Conservation (phyloP, 1,140 invertebrate species). For the Charaxes varanes region DNA sequence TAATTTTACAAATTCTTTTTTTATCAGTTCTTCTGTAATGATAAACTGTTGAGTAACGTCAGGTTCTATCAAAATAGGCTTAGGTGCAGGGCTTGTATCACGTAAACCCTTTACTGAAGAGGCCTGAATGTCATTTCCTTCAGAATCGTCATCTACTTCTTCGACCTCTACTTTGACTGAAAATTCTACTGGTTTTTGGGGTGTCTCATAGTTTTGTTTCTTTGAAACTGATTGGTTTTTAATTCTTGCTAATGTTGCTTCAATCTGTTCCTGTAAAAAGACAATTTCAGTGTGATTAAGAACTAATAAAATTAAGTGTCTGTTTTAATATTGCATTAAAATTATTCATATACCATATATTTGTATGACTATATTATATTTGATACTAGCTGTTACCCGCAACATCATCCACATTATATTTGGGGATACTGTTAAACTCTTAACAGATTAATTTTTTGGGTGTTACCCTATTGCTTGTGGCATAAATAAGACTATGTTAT, state of each 20-base stretch:
- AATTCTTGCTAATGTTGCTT: slow-evolving; percentile 13
- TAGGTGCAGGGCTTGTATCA: not conserved
- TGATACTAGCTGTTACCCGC: no score
- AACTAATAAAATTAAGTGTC: no score
- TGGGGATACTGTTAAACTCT: no score
- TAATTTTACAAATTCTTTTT: slow-evolving; percentile 7
- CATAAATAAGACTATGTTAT: no score
- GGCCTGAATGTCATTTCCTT: not conserved
- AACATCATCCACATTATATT: no score
- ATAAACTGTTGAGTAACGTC: not conserved
- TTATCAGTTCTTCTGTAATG: not conserved
- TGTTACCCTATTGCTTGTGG: no score
- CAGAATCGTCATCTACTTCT: slow-evolving; percentile 16
- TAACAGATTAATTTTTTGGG: no score
- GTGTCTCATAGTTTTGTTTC: not conserved
- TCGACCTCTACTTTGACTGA: slow-evolving; percentile 29
- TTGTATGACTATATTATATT: no score
- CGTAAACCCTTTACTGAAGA: not conserved
- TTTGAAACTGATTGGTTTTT: slow-evolving; percentile 4
- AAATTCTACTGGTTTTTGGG: slow-evolving; percentile 6
- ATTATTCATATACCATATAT: no score
- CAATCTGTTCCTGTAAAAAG: slow-evolving; percentile 17
- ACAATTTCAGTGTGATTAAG: no score
- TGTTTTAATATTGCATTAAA: no score
- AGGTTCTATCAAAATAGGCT: not conserved